Evolutionary conservation across 2,888 invertebrate genomes (phyloP), one percentile per base, ranked within the genome.

Genomic region (Byasa hedistus): DNA sequence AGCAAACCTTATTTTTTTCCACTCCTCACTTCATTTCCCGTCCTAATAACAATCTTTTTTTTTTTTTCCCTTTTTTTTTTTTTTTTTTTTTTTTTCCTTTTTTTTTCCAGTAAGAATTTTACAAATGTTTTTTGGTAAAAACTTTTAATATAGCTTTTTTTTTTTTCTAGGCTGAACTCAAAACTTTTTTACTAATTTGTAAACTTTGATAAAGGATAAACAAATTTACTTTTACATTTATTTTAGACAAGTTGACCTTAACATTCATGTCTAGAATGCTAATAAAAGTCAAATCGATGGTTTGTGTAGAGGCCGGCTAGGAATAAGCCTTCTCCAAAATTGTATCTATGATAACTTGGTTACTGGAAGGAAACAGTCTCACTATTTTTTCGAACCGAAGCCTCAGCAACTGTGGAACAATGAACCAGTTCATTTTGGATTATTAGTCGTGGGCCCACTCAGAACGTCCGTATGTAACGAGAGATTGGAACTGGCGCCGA

Each of bases 351-450:
- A 66, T 81, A 88, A 68, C 83, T 85, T 15, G 79, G 67, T 80
- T 82, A 1, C 85, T 79, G 61, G 79, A n/a, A n/a, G n/a, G n/a
- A 78, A 67, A 77, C 76, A 2, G 73, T 71, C 7, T 85, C 83
- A 0, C 81, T 73, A 39, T 71, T 67, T 70, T 69, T 76, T 79
- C 1, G 85, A 81, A 2, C 83, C 79, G 65, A 91, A 82, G 89
- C 90, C 74, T 90, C 90, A n/a, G 72, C 90, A 90, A 70, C 90
- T 91, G 70, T 86, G 89, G 5, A 90, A n/a, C n/a, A 91, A 65
- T 81, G 80, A 71, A n/a, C n/a, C 82, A 85, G 67, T 80, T 85
- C 55, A 84, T 71, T 58, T 77, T 79, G 5, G 79, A 75, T n/a
- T n/a, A n/a, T n/a, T n/a, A n/a, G n/a, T n/a, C n/a, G 89, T 87